phyloP scores from a whole-genome alignment of 2,888 invertebrate species.

The Folsomia candida region DNA sequence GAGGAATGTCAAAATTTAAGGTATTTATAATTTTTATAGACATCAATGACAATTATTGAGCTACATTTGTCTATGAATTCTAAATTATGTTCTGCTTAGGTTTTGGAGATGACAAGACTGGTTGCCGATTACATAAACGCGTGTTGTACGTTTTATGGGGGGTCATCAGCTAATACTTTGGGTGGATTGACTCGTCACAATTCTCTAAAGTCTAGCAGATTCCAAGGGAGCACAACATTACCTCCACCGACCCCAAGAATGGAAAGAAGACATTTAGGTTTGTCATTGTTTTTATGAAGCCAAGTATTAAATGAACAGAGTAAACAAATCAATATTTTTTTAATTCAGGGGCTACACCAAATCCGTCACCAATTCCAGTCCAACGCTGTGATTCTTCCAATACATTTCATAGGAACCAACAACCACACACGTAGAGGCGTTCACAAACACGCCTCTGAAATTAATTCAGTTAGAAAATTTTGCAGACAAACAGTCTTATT shows the following conservation, averaged over 20 bases:
- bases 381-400: slow-evolving; percentile 50
- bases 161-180: slow-evolving; percentile 30
- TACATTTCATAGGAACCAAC: slow-evolving; percentile 35
- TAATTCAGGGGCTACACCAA: background rate
- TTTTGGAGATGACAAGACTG: slow-evolving; percentile 82
- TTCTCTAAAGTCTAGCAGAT: slow-evolving; percentile 64
- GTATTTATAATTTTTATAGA: slow-evolving; percentile 55
- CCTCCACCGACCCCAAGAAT: slow-evolving; percentile 48
- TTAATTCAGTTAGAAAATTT: background rate
- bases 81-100: slow-evolving; percentile 59
- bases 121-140: slow-evolving; percentile 95
- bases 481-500: background rate
- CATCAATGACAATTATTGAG: slow-evolving; percentile 31
- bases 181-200: slow-evolving; percentile 67
- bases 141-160: slow-evolving; percentile 60
- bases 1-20: slow-evolving; percentile 78
- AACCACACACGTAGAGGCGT: no score
- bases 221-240: slow-evolving; percentile 52
- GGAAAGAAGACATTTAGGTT: slow-evolving; percentile 47
- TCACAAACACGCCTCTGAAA: slow-evolving; percentile 34
- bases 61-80: background rate
- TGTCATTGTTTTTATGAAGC: no score
- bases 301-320: background rate
- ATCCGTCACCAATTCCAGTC: slow-evolving; percentile 32
- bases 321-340: background rate